Base-by-base conservation (phyloP, 2,888 invertebrate genomes). In the Pycnomerus fuliginosus region DNA sequence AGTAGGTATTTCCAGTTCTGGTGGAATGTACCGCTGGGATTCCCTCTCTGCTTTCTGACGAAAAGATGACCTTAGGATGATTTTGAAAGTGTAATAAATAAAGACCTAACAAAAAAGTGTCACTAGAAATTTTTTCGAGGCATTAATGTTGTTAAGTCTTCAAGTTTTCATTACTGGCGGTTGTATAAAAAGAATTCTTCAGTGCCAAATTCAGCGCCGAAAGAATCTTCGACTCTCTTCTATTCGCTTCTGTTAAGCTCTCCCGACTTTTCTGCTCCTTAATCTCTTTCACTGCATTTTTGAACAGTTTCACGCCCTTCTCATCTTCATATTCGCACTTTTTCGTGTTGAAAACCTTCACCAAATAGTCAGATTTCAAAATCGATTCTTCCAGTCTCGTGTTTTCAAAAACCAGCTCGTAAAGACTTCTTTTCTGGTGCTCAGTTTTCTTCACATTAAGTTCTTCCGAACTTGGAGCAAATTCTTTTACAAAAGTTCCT, bases 111-210 rank as follows among this genome's bases (percentile, higher is more conserved):
- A n/a, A n/a, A n/a, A n/a, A n/a, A n/a, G n/a, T n/a, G n/a, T n/a
- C n/a, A n/a, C n/a, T n/a, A n/a, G n/a, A n/a, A n/a, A n/a, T n/a
- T n/a, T n/a, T n/a, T n/a, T n/a, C n/a, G n/a, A n/a, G n/a, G n/a
- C n/a, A n/a, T n/a, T n/a, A n/a, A n/a, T n/a, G n/a, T n/a, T n/a
- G n/a, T n/a, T n/a, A n/a, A n/a, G n/a, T n/a, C n/a, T n/a, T n/a
- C n/a, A n/a, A n/a, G n/a, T n/a, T n/a, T n/a, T n/a, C n/a, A n/a
- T n/a, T n/a, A n/a, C n/a, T n/a, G n/a, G n/a, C n/a, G n/a, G n/a
- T n/a, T n/a, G n/a, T n/a, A n/a, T n/a, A n/a, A n/a, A 65, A 46
- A 2, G 64, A 60, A 49, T 64, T 56, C 34, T 58, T 52, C 34
- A 63, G 47, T 15, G 60, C 56, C 16, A 45, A 39, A 16, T 57